These are phyloP conservation scores for Lophura nycthemera DNA, from an alignment of 2,113 vertebrate species.

Conservation along the genomic window DNA sequence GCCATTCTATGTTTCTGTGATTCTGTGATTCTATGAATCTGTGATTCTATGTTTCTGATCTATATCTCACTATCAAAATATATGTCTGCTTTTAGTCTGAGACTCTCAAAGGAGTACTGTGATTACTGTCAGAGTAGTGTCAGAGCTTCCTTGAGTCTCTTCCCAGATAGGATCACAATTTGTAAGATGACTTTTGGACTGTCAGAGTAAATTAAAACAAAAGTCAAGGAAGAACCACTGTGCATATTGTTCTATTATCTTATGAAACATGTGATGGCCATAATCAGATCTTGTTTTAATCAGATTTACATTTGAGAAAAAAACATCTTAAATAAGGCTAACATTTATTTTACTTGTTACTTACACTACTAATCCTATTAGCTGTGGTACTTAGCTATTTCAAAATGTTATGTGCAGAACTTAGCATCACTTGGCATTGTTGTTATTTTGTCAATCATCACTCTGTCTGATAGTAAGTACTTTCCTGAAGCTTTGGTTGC, in stretches of 20 bases:
- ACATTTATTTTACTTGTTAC: neutral
- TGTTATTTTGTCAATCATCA: neutral
- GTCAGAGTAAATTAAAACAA: neutral
- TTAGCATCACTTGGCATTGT: neutral
- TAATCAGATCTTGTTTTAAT: neutral
- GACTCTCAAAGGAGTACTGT: neutral
- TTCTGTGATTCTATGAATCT: too few species aligned
- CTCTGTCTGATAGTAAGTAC: accelerated
- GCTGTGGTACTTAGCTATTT: neutral
- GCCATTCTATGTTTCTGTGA: too few species aligned
- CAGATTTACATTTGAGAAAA: neutral
- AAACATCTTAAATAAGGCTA: neutral
- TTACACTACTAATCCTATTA: neutral
- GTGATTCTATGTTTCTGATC: too few species aligned
- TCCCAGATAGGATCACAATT: neutral
- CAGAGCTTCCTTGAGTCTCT: neutral
- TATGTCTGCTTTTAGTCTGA: neutral
- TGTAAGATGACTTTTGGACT: neutral
- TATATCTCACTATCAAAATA: neutral
- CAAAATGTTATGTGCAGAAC: neutral
- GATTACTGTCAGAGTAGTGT: neutral
- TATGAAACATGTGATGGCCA: neutral
- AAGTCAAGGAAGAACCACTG: neutral
- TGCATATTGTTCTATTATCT: neutral
- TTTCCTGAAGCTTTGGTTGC: neutral